Conservation (phyloP, 2,113 vertebrate species). For the Hippopotamus amphibius region DNA sequence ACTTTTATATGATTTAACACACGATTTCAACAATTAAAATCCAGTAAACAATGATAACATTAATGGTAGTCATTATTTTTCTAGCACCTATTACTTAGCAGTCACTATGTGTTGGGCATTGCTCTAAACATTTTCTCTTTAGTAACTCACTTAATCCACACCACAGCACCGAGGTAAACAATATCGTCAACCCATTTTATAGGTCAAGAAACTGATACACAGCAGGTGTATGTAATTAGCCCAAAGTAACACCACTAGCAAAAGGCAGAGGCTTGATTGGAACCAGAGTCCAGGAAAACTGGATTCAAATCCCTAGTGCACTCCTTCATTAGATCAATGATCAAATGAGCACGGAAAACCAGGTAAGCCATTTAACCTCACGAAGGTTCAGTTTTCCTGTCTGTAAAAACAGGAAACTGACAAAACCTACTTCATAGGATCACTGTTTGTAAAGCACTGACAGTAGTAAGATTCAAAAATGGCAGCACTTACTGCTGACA, state of each 20-base stretch:
- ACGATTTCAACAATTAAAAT: constrained; percentile 36
- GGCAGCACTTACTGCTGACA: neutral
- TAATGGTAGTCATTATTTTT: neutral
- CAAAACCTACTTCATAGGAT: neutral
- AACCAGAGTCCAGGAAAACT: neutral
- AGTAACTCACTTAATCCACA: neutral
- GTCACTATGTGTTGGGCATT: neutral
- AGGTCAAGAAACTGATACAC: constrained; percentile 15
- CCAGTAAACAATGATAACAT: neutral
- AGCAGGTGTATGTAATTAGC: neutral
- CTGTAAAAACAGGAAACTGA: neutral
- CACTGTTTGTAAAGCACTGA: neutral
- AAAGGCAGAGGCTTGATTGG: neutral
- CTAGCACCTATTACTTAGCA: neutral
- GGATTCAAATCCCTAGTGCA: neutral
- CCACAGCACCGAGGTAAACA: neutral
- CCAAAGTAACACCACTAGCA: neutral
- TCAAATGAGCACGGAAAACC: neutral
- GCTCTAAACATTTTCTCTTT: neutral
- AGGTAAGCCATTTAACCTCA: neutral
- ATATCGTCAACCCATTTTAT: neutral
- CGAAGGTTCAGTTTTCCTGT: neutral
- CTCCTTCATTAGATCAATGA: neutral
- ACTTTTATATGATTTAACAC: neutral
- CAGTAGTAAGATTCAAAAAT: neutral